phyloP scores from a whole-genome alignment of 1,140 invertebrate genomes.

The Drosophila ananassae region DNA sequence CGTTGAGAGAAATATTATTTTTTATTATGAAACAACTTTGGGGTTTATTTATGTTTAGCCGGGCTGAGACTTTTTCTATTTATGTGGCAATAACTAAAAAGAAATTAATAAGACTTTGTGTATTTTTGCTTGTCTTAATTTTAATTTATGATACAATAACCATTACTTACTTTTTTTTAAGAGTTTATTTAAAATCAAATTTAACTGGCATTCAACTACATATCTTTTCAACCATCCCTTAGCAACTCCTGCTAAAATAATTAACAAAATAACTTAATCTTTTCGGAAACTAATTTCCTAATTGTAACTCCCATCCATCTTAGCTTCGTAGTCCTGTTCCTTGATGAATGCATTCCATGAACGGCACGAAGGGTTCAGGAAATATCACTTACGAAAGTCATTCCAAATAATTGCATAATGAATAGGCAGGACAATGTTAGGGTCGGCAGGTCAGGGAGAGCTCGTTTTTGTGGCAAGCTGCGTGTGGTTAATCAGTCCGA shows the following conservation, averaged over 20 bases:
- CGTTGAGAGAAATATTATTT: neutral
- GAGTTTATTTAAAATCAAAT: too few relatives aligned
- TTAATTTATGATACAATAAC: too few relatives aligned
- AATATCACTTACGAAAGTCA: slow-evolving; percentile 80
- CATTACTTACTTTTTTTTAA: too few relatives aligned
- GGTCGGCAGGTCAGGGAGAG: slow-evolving; percentile 9
- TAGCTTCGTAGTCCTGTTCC: slow-evolving; percentile 6
- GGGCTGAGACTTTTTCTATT: neutral
- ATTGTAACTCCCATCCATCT: slow-evolving; percentile 6
- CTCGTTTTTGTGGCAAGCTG: slow-evolving; percentile 33
- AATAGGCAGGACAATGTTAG: slow-evolving; percentile 54
- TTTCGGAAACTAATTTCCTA: slow-evolving; percentile 16
- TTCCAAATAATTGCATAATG: slow-evolving; percentile 81
- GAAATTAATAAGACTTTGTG: too few relatives aligned
- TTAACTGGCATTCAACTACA: too few relatives aligned
- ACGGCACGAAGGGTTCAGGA: slow-evolving; percentile 44
- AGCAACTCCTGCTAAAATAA: neutral
- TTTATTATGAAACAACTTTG: neutral
- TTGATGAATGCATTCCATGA: slow-evolving; percentile 47
- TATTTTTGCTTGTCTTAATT: too few relatives aligned
- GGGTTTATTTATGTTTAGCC: neutral
- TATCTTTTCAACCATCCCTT: too few relatives aligned
- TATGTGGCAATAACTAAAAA: neutral
- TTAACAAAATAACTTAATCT: neutral
- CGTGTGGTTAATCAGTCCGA: slow-evolving; percentile 77